phyloP scores from a whole-genome alignment of 2,797 vertebrate species.

The Rhinella marina region DNA sequence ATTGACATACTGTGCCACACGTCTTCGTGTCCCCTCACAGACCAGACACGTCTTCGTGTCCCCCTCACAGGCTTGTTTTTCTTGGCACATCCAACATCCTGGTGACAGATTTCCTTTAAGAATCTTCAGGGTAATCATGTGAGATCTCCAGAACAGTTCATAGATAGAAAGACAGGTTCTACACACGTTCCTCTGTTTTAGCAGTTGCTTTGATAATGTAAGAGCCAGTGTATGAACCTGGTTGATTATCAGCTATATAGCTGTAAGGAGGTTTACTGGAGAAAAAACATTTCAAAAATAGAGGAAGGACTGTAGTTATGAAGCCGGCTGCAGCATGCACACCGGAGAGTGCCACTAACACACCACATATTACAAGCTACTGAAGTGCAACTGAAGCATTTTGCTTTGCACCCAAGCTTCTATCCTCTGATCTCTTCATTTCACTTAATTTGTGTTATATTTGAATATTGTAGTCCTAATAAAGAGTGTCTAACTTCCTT shows the following conservation, averaged over 20 bases:
- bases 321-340: not conserved
- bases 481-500: slow-evolving; percentile 40
- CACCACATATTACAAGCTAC: not conserved
- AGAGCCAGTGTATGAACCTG: not conserved
- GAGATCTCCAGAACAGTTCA: not conserved
- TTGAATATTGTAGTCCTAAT: not conserved
- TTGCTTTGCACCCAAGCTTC: not conserved
- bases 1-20: not conserved
- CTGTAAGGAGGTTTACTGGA: not conserved
- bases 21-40: not conserved
- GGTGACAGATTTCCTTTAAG: not conserved
- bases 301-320: not conserved
- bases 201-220: too few relatives aligned
- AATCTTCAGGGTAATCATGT: not conserved
- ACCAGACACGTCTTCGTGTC: too few relatives aligned
- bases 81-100: not conserved
- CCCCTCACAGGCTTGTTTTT: not conserved
- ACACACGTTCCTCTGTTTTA: too few relatives aligned
- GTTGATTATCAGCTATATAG: not conserved
- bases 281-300: not conserved
- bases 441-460: not conserved
- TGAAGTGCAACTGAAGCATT: not conserved
- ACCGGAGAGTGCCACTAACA: not conserved
- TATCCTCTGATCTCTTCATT: not conserved
- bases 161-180: too few relatives aligned